Evolutionary conservation across 1,140 invertebrate genomes (phyloP).

Genomic region (Cotesia chilonis): DNA sequence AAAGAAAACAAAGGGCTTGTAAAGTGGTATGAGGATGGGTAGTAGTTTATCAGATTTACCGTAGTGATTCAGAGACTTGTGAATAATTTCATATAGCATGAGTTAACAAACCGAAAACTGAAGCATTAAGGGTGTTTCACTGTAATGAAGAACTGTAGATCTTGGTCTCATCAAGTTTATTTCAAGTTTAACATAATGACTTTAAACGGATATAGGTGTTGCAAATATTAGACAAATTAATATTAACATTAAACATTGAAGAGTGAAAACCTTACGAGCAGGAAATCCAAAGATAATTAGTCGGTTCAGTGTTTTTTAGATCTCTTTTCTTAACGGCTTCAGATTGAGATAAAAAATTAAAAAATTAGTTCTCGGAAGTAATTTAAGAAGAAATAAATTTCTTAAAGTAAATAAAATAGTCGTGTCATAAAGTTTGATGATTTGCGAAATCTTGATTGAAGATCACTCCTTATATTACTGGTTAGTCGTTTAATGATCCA

Average conservation of each 20-base stretch:
- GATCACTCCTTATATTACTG: too few species aligned
- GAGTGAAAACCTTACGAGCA: too few species aligned
- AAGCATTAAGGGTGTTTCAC: neutral
- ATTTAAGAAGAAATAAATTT: neutral
- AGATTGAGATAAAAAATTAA: neutral
- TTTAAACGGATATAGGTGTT: neutral
- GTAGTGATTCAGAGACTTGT: constrained; percentile 13
- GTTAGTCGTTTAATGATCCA: neutral
- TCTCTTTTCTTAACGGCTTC: too few species aligned
- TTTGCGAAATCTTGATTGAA: neutral
- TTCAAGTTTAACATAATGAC: neutral
- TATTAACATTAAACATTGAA: too few species aligned
- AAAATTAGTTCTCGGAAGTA: neutral
- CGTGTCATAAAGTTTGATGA: constrained; percentile 6
- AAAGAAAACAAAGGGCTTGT: constrained; percentile 4
- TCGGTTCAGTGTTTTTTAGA: too few species aligned
- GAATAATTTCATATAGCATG: neutral
- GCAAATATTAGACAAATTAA: too few species aligned
- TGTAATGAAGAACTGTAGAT: constrained; percentile 6
- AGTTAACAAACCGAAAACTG: constrained; percentile 8
- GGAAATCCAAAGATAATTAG: too few species aligned
- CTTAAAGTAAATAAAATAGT: neutral
- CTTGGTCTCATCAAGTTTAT: neutral
- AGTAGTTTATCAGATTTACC: neutral
- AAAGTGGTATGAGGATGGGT: neutral